Conservation (phyloP, 2,888 invertebrate species). For the Torymus aiolomorphi region DNA sequence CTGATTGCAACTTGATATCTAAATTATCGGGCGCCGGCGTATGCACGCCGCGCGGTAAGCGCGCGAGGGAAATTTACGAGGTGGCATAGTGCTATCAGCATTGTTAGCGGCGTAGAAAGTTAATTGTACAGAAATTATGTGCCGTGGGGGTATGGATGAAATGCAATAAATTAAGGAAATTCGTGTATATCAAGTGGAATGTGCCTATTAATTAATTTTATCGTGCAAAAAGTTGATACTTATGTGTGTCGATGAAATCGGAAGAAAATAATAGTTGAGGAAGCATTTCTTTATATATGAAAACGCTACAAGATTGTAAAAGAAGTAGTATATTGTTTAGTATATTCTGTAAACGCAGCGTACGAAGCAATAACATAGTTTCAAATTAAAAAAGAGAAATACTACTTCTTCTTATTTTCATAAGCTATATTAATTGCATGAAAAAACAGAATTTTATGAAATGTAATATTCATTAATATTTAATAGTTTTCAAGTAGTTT, state of each 20-base stretch:
- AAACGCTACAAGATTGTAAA: too few relatives aligned
- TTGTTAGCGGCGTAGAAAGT: constrained; percentile 9
- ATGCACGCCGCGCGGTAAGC: not conserved
- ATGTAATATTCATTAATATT: constrained; percentile 15
- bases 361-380: too few relatives aligned
- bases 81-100: not conserved
- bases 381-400: too few relatives aligned
- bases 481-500: not conserved
- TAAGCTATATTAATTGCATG: constrained; percentile 20
- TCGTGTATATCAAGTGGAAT: too few relatives aligned
- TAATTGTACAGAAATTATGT: constrained; percentile 27
- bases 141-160: not conserved
- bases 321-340: too few relatives aligned
- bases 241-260: too few relatives aligned
- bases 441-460: constrained; percentile 10
- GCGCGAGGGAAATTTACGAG: constrained; percentile 30
- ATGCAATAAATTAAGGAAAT: not conserved
- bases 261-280: too few relatives aligned
- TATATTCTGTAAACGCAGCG: too few relatives aligned
- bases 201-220: too few relatives aligned
- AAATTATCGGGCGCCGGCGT: not conserved
- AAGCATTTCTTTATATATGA: too few relatives aligned
- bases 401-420: not conserved
- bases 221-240: too few relatives aligned
- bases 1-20: constrained; percentile 13